These are phyloP conservation scores for Forbesichthys agassizii DNA, from an alignment of 2,113 vertebrate species.

Conservation along the genomic window DNA sequence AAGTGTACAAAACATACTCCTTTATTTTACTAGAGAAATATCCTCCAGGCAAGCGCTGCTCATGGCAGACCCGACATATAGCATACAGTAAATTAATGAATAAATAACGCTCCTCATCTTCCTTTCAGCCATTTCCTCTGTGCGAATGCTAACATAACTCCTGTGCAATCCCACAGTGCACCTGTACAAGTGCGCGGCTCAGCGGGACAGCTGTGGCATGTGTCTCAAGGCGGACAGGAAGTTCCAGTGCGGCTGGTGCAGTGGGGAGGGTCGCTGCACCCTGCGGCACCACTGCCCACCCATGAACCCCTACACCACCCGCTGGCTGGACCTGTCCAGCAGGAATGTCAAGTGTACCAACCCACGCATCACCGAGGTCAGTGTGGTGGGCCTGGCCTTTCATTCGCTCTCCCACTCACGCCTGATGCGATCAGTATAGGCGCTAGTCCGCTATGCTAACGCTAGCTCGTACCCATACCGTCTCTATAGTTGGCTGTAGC, in stretches of 20 bases:
- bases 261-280: conserved; percentile 84
- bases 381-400: conserved; percentile 24
- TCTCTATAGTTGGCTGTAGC: background rate
- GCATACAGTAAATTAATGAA: too few relatives aligned
- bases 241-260: conserved; percentile 97
- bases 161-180: conserved; percentile 80
- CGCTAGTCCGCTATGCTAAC: conserved; percentile 7
- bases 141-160: background rate
- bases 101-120: too few relatives aligned
- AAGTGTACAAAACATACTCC: too few relatives aligned
- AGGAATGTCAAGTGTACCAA: conserved; percentile 95
- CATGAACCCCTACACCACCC: conserved; percentile 76
- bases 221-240: conserved; percentile 95
- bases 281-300: conserved; percentile 84
- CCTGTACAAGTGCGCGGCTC: conserved; percentile 95
- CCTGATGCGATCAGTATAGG: conserved; percentile 18
- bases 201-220: conserved; percentile 95
- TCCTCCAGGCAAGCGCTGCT: too few relatives aligned
- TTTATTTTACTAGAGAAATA: too few relatives aligned
- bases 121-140: background rate
- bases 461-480: background rate
- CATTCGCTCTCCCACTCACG: conserved; percentile 23
- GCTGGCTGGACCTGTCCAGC: conserved; percentile 92
- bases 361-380: conserved; percentile 96
- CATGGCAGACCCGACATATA: too few relatives aligned